These are phyloP conservation scores for Cyphomyrus discorhynchus DNA, from an alignment of 2,113 vertebrate species.

Conservation along the genomic window DNA sequence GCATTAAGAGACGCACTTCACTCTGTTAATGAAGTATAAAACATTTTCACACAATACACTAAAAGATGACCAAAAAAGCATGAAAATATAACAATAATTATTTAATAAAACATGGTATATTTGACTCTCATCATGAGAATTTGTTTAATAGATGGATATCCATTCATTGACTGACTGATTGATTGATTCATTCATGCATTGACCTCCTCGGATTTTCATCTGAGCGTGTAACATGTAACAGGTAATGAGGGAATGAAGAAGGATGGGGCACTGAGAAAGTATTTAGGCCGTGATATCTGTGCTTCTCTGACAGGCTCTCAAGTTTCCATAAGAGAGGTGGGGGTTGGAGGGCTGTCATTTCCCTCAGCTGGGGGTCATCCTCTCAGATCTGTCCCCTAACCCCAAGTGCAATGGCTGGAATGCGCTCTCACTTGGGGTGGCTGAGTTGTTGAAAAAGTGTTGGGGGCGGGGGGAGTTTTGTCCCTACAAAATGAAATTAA, in stretches of 20 bases:
- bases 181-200: background rate
- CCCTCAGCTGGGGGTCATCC: constrained; percentile 48
- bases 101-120: background rate
- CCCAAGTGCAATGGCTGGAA: constrained; percentile 53
- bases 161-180: background rate
- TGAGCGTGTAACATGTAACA: background rate
- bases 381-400: constrained; percentile 47
- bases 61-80: background rate
- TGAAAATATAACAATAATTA: background rate
- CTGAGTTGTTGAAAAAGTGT: constrained; percentile 45
- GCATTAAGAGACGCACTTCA: background rate
- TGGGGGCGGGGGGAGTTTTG: constrained; percentile 44
- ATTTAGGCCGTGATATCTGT: constrained; percentile 31
- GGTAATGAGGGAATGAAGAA: background rate
- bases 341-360: constrained; percentile 13
- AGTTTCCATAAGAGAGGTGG: constrained; percentile 40
- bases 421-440: constrained; percentile 47
- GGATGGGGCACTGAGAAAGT: constrained; percentile 30
- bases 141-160: background rate
- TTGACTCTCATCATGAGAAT: background rate
- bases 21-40: background rate
- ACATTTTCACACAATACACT: background rate
- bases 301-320: constrained; percentile 37
- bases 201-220: background rate
- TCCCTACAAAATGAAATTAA: constrained; percentile 50